Evolutionary conservation across 2,888 invertebrate species (phyloP).

Genomic region (Busseola fusca): DNA sequence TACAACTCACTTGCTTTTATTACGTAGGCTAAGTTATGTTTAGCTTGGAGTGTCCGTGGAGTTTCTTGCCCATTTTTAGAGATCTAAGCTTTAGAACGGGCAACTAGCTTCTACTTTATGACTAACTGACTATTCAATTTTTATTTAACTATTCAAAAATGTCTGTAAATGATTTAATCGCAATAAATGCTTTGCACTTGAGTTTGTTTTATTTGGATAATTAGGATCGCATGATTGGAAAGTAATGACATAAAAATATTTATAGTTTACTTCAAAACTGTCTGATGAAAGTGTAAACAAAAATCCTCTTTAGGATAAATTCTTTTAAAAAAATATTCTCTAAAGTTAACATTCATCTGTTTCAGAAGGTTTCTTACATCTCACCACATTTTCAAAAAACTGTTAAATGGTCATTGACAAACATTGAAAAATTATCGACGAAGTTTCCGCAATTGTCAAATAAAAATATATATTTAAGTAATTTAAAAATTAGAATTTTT

Average conservation of each 20-base stretch:
- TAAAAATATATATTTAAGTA: not conserved
- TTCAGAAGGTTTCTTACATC: no score
- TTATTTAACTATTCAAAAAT: no score
- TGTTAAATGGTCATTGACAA: not conserved
- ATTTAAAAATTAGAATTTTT: not conserved
- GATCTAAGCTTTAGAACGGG: no score
- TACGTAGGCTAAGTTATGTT: conserved; percentile 12
- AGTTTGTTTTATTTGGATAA: not conserved
- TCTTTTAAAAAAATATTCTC: not conserved
- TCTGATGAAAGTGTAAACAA: not conserved
- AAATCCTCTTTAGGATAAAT: no score
- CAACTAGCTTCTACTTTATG: no score
- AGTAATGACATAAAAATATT: not conserved
- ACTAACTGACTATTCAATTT: no score
- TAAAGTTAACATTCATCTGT: not conserved
- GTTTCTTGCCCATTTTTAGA: no score
- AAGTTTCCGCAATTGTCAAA: not conserved
- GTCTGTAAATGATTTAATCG: no score
- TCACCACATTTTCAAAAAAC: not conserved
- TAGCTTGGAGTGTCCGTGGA: no score
- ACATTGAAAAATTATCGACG: not conserved
- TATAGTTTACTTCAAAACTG: not conserved
- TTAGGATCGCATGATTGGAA: not conserved
- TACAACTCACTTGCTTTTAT: conserved; percentile 30
- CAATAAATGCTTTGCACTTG: no score